Evolutionary conservation across 64 coral and sea anemone species (phyloP), one percentile per base, ranked within the genome.

Genomic region (Astreopora myriophthalma): DNA sequence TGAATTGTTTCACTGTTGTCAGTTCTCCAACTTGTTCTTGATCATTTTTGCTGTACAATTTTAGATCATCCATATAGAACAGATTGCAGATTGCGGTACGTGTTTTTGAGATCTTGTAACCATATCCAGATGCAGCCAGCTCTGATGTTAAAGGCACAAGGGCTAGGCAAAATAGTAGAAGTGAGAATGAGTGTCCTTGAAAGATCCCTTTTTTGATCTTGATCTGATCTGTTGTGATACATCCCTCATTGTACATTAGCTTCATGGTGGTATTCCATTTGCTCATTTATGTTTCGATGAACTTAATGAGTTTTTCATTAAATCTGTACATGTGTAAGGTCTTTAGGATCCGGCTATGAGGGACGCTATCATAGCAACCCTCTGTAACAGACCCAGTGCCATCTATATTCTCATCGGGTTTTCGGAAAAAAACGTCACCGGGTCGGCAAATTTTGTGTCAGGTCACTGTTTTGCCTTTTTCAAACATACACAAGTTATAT

Each of bases 141-240:
- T 67, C 75, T 0, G 67, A 42, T n/a, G 75, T 91, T 48, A 82
- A 35, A 29, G 89, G 89, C 29, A 92, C 82, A 19, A 92, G 37
- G 2, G 40, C 40, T 44, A 44, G 40, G 40, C 40, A 44, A 44
- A 44, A 44, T 44, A 44, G 40, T 10, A 92, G 62, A 1, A 77
- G 79, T 39, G 89, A 84, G 25, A 92, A 48, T 44, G 40, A 44
- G 0, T 44, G 6, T 44, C 40, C 40, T 44, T 44, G 40, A 44
- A 44, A 44, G 40, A 44, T 44, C 40, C 40, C 3, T 57, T 51
- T 85, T 60, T 69, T 31, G 24, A 66, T 79, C 35, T 73, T 92
- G 13, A 92, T 44, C 40, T 44, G 40, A 44, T 44, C 40, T 0
- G 40, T 4, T 85, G 1, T 61, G 46, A 60, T 62, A 67, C 5